Base-by-base conservation (phyloP, 2,797 vertebrate genomes). In the Catamblyrhynchus diadema region DNA sequence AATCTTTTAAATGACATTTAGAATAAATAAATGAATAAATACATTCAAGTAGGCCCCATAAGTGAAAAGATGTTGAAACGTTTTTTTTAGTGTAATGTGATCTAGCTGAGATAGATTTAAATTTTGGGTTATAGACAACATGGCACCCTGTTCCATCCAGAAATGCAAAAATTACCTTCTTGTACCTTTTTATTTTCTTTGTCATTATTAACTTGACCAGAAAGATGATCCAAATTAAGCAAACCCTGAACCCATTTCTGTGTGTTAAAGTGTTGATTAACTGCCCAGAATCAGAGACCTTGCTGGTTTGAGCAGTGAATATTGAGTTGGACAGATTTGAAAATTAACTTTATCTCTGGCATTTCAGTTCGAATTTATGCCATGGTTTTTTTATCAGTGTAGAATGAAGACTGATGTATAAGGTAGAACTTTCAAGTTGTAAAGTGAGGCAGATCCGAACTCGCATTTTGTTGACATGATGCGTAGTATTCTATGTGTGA, bases 1-100 rank as follows among this genome's bases (percentile, higher is more conserved):
- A 11, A 10, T 20, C 10, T 61, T 59, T 70, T 27, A 62, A 77
- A 70, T 33, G 7, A 14, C 17, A 57, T 50, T 64, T 48, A 20
- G 51, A 84, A 45, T 5, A 66, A 42, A 56, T 7, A 59, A 45
- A 61, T 4, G 33, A 33, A 48, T 13, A 62, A 47, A 75, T 41
- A 35, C 12, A 22, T 30, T 48, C 12, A 54, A 33, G 8, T 6
- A 3, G 6, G 13, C 0, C 2, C 3, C 0, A 0, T 2, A 3
- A 32, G 10, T 7, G 15, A 66, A 80, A 35, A 73, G 15, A 2
- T 39, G 11, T 67, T 48, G 1, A 5, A 87, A 24, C 32, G 3
- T 81, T 61, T 11, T 56, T 75, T 86, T 62, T 62, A 3, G 1
- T 65, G 7, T 9, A 77, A 66, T 54, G 32, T 35, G 14, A 65